These are phyloP conservation scores for Pycnonotus jocosus DNA, from an alignment of 2,113 vertebrate genomes.

Conservation along the genomic window DNA sequence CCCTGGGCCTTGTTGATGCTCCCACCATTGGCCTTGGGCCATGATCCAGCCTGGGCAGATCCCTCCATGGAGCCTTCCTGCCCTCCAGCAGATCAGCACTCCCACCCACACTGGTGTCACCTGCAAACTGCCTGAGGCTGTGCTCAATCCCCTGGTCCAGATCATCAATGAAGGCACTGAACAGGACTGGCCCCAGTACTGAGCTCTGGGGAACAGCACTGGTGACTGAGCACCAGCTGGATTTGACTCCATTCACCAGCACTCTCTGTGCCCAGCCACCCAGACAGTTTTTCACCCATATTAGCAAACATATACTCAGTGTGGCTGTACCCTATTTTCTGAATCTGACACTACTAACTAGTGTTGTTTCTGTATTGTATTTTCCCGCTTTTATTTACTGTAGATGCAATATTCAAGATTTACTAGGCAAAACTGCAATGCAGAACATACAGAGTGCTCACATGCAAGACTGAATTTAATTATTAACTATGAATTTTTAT, in stretches of 20 bases:
- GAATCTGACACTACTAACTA: not conserved
- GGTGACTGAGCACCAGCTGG: fast-evolving
- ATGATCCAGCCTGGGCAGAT: not conserved
- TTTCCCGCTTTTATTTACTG: not conserved
- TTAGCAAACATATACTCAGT: not conserved
- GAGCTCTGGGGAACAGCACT: not conserved
- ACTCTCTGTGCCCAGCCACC: no score
- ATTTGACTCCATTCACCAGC: not conserved
- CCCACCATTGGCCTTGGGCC: not conserved
- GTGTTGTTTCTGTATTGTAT: not conserved
- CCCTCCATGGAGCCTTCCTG: not conserved
- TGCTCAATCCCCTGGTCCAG: not conserved
- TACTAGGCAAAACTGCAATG: not conserved
- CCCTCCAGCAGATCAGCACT: not conserved
- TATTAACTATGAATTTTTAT: not conserved
- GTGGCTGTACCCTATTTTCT: not conserved
- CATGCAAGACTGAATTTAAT: not conserved
- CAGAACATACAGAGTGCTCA: not conserved
- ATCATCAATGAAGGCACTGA: not conserved
- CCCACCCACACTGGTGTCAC: not conserved
- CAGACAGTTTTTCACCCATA: not conserved
- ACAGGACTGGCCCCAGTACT: not conserved
- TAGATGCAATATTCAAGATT: not conserved
- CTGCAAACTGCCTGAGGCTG: not conserved
- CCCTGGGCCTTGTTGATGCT: not conserved